Conservation (phyloP, 2,113 vertebrate genomes). For the Mellivora capensis region DNA sequence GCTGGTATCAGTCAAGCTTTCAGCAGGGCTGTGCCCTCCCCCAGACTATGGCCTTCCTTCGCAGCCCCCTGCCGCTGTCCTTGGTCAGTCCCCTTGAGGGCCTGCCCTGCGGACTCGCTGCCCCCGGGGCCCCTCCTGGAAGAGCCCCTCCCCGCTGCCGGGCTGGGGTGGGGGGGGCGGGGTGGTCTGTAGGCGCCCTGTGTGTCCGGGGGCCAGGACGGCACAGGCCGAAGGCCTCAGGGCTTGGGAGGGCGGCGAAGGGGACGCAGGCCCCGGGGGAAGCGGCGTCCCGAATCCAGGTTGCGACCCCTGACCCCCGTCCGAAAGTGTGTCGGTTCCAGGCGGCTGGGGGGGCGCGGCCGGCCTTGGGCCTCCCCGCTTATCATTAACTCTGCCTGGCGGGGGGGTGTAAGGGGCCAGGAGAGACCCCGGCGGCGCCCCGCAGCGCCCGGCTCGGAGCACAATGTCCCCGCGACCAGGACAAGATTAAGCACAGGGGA, state of each 20-base stretch:
- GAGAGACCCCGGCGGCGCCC: conserved; percentile 93
- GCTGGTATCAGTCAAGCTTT: neutral
- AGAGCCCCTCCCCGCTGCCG: neutral
- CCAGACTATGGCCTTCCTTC: neutral
- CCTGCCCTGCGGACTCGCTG: neutral
- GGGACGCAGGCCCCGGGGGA: neutral
- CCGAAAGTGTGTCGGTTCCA: conserved; percentile 95
- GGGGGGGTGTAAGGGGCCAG: conserved; percentile 92
- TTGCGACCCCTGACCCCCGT: conserved; percentile 92
- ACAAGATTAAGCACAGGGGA: conserved; percentile 99
- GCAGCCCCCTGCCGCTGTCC: fast-evolving
- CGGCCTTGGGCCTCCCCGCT: conserved; percentile 89
- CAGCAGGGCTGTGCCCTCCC: neutral
- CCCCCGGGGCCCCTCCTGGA: neutral
- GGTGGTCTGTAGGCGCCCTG: conserved; percentile 51
- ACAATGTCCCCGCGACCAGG: conserved; percentile 97
- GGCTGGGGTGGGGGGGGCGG: neutral
- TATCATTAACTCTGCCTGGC: conserved; percentile 95
- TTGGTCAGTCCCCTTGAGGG: fast-evolving
- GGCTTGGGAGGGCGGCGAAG: neutral
- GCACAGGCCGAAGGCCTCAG: neutral
- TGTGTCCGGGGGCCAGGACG: neutral
- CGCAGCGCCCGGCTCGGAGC: conserved; percentile 89
- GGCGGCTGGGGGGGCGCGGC: conserved; percentile 88
- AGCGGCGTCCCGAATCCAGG: conserved; percentile 85